phyloP scores from a whole-genome alignment of 2,888 invertebrate species.

The Sthenelais limicola region DNA sequence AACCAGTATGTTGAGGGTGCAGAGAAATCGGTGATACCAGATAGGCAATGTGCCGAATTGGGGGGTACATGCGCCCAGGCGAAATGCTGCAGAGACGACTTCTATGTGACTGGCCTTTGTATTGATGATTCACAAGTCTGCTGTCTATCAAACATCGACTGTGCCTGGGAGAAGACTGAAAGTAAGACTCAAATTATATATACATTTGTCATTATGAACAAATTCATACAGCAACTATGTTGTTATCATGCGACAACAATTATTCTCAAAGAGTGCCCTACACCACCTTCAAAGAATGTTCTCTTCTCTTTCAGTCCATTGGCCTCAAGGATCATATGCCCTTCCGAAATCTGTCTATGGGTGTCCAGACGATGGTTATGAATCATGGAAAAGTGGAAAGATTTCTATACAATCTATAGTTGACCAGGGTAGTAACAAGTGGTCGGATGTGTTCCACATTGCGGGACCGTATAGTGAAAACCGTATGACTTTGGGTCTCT shows the following conservation, averaged over 20 bases:
- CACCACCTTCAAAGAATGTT: too few species aligned
- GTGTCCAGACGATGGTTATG: not conserved
- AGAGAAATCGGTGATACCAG: conserved; percentile 1
- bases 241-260: too few species aligned
- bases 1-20: conserved; percentile 1
- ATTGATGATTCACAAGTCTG: not conserved
- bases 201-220: too few species aligned
- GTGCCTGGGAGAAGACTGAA: not conserved
- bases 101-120: conserved; percentile 30
- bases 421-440: not conserved
- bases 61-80: conserved; percentile 2
- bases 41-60: not conserved
- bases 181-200: too few species aligned
- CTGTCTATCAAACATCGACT: conserved; percentile 18
- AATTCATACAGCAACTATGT: too few species aligned
- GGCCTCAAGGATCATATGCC: conserved; percentile 19
- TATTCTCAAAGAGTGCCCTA: too few species aligned
- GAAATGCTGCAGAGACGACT: conserved; percentile 25
- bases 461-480: conserved; percentile 18
- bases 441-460: conserved; percentile 17
- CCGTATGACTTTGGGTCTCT: too few species aligned
- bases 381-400: not conserved
- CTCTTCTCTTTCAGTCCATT: too few species aligned
- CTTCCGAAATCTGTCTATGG: conserved; percentile 10
- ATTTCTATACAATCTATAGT: not conserved